phyloP scores from a whole-genome alignment of 2,888 invertebrate genomes.

The Troilus luridus region DNA sequence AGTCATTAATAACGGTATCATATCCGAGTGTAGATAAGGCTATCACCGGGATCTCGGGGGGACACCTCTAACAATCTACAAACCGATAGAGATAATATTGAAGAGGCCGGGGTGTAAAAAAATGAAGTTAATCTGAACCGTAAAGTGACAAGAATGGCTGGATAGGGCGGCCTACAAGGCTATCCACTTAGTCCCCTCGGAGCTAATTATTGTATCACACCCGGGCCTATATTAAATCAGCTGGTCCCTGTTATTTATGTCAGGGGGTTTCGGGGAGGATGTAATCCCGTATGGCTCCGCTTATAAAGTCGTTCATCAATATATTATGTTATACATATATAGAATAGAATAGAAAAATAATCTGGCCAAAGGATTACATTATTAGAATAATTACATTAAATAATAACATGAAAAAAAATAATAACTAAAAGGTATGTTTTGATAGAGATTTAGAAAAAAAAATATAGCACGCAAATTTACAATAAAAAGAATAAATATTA shows the following conservation, averaged over 20 bases:
- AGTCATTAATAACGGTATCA: conserved; percentile 23
- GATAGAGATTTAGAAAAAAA: too few relatives aligned
- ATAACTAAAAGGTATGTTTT: too few relatives aligned
- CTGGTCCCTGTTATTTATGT: neutral
- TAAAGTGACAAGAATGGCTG: conserved; percentile 45
- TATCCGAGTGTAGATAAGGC: conserved; percentile 11
- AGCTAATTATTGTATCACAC: conserved; percentile 53
- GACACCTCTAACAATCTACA: conserved; percentile 33
- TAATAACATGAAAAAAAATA: too few relatives aligned
- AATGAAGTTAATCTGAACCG: conserved; percentile 17
- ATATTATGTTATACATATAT: too few relatives aligned
- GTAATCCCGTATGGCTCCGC: neutral
- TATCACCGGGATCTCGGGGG: neutral
- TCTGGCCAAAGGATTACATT: too few relatives aligned
- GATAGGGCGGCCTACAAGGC: conserved; percentile 20
- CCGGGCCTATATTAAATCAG: conserved; percentile 4
- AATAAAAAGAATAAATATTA: too few relatives aligned
- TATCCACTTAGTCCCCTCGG: conserved; percentile 28
- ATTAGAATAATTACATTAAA: too few relatives aligned
- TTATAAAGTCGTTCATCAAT: neutral
- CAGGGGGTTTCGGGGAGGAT: neutral
- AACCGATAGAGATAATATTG: conserved; percentile 46
- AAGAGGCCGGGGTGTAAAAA: conserved; percentile 13
- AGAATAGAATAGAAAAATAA: too few relatives aligned
- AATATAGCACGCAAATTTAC: too few relatives aligned